Evolutionary conservation across 1,140 invertebrate genomes (phyloP), one percentile per base, ranked within the genome.

Genomic region (Argopecten irradians): DNA sequence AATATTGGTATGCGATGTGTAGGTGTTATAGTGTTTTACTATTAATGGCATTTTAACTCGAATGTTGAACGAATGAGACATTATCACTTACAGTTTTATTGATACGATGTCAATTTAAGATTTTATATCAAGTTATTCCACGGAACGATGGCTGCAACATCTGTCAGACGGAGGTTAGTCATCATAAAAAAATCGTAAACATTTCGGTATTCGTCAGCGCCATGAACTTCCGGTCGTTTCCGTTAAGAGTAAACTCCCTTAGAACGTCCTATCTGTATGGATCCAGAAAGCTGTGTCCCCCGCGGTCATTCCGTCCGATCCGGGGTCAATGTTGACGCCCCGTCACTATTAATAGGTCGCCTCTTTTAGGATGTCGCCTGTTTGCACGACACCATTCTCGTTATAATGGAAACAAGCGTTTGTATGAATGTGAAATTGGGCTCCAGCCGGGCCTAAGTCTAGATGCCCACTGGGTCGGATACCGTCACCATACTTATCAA

Each of bases 371-470:
- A 28, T 71, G 22, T n/a, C 55, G n/a, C 55, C 22, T 71, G 55
- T 71, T 71, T 71, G 55, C 11, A 71, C n/a, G 55, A 11, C 55
- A 71, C 55, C 55, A n/a, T 71, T 71, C n/a, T 28, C 55, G 16
- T 5, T 71, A 71, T 71, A 28, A 71, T 16, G 55, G 22, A 71
- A 28, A 71, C 55, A 71, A 71, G 55, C 55, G 55, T 28, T 71
- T 71, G 55, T 16, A 71, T 71, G 55, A 71, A 71, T 71, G 55
- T 28, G 55, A 71, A 71, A 71, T 71, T 71, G n/a, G 55, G 55
- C 28, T 71, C 55, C 55, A 71, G n/a, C 55, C 55, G 55, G 5
- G 55, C 55, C 28, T 71, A 22, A 71, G n/a, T 71, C 55, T 71
- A 71, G n/a, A 28, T 1, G 55, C 55, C 55, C 16, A 28, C 55